phyloP scores from a whole-genome alignment of 2,888 invertebrate genomes.

The Tenthredo amoena region DNA sequence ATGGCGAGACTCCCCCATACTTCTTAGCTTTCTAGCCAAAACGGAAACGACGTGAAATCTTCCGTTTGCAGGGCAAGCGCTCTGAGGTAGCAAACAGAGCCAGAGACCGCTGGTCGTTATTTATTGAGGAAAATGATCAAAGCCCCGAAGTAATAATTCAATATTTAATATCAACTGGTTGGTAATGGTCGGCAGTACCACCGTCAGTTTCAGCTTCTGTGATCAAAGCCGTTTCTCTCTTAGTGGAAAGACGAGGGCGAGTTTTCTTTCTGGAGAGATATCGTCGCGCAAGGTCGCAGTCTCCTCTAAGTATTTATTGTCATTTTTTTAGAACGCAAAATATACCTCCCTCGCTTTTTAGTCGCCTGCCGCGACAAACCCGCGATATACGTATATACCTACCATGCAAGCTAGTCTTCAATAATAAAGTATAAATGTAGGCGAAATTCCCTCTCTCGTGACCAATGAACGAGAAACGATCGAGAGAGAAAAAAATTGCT shows the following conservation, averaged over 20 bases:
- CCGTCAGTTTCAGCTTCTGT: slow-evolving; percentile 25
- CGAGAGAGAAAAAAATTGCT: neutral
- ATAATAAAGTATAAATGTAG: slow-evolving; percentile 35
- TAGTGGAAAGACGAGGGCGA: neutral
- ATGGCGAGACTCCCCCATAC: neutral
- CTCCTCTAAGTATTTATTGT: slow-evolving; percentile 17
- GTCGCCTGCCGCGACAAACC: neutral
- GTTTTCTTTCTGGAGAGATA: neutral
- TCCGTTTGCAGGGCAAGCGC: neutral
- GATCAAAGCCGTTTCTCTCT: slow-evolving; percentile 33
- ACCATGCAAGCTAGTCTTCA: neutral
- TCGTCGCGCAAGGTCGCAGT: neutral
- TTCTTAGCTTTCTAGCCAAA: neutral
- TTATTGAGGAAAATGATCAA: slow-evolving; percentile 34
- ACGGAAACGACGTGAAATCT: neutral
- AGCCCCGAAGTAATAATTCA: slow-evolving; percentile 41
- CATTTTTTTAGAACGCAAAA: slow-evolving; percentile 13
- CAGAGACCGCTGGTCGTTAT: slow-evolving; percentile 20
- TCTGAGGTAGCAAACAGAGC: slow-evolving; percentile 18
- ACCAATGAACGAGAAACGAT: slow-evolving; percentile 40
- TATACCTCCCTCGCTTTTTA: neutral
- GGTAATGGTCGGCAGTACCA: slow-evolving; percentile 37
- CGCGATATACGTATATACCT: neutral
- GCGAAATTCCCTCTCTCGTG: neutral
- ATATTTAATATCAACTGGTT: slow-evolving; percentile 45